Base-by-base conservation (phyloP, 2,888 invertebrate species). In the Drosophila neonasuta region DNA sequence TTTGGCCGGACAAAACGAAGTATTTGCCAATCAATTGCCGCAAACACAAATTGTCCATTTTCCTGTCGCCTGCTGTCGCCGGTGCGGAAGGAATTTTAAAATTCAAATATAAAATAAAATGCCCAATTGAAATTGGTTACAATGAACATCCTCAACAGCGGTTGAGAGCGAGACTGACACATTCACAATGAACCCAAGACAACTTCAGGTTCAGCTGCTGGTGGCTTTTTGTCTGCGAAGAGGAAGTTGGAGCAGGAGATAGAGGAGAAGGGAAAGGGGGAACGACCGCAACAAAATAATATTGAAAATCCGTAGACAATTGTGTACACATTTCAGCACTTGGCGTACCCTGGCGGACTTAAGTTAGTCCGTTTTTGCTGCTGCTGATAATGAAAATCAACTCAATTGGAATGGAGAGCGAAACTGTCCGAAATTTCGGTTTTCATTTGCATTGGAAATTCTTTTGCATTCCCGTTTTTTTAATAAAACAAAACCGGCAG, bases 31-130 rank as follows among this genome's bases (percentile, higher is more conserved):
- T 89, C 89, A 89, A 89, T 89, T 89, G 88, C 86, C 89, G 87
- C 87, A 88, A 89, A 89, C 89, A 88, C 88, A 89, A 89, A 89
- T 89, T 89, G 89, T 89, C 89, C 89, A 89, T 89, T 89, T 89
- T 89, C 89, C 89, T 89, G 89, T 81, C 73, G 78, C 80, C 86
- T 66, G 75, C 77, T 74, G 80, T 82, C 74, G 85, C 75, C 82
- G 83, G 63, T 77, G 74, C 81, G 89, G 88, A 89, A 87, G 80
- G 87, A 86, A 88, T 88, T 88, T 89, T 81, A 86, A 89, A 88
- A 86, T 86, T 80, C 87, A 84, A 89, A 88, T 89, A 89, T 88
- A 89, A 88, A 84, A 87, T 86, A 88, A 87, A 89, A 88, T 88
- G 82, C 87, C 84, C 88, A 88, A 89, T 89, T 88, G 89, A 88